A percentile compares a stretch with the other conserved stretches of the same genome.
phyloP scores from a whole-genome alignment of 1,140 invertebrate genomes.

The Drosophila tristis region DNA sequence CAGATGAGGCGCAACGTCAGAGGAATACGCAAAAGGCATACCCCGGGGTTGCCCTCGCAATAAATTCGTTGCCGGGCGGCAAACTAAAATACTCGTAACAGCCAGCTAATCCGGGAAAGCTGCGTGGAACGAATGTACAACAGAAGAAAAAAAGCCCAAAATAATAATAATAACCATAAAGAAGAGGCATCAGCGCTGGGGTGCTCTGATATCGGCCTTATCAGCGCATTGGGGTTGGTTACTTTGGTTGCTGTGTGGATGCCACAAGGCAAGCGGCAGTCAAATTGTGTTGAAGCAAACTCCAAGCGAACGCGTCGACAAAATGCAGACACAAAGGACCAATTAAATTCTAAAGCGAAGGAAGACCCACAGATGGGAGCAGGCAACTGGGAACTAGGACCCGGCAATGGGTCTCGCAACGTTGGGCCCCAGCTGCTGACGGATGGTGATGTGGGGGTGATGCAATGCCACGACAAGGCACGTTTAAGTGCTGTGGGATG shows the following conservation, averaged over 20 bases:
- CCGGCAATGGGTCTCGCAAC: conserved; percentile 28
- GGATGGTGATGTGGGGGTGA: conserved; percentile 9
- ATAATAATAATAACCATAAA: conserved; percentile 83
- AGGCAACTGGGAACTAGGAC: conserved; percentile 26
- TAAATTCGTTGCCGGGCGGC: conserved; percentile 29
- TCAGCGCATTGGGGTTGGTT: conserved; percentile 32
- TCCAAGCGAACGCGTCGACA: conserved; percentile 45
- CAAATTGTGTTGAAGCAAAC: conserved; percentile 49
- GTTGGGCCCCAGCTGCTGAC: conserved; percentile 26
- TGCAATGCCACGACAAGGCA: conserved; percentile 31
- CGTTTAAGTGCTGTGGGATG: conserved; percentile 44
- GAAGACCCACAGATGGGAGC: conserved; percentile 28
- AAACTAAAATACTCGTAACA: conserved; percentile 53
- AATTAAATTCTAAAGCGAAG: conserved; percentile 78
- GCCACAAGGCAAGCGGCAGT: conserved; percentile 18
- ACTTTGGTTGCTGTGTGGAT: conserved; percentile 11
- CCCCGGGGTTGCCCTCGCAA: conserved; percentile 11
- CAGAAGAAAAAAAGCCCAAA: conserved; percentile 48
- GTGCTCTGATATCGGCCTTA: conserved; percentile 51
- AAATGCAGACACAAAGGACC: conserved; percentile 77
- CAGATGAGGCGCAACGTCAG: conserved; percentile 36
- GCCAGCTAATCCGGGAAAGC: conserved; percentile 77
- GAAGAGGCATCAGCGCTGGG: conserved; percentile 20
- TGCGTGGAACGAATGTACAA: conserved; percentile 81
- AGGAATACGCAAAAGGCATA: conserved; percentile 34